Base-by-base conservation (phyloP, 2,797 vertebrate species). In the Sternotherus odoratus region DNA sequence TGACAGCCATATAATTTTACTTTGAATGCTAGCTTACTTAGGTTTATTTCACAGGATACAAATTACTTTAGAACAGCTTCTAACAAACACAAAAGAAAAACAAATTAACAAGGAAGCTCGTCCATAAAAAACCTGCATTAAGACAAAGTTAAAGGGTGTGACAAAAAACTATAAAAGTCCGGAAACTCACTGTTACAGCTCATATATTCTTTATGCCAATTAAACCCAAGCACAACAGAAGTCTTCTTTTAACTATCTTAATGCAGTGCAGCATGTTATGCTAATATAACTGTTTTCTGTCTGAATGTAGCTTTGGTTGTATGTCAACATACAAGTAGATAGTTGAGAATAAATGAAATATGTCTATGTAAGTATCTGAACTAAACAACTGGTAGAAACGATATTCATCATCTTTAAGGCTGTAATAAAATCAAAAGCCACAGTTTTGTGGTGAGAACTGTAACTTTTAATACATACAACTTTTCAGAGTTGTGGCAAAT, bases 311-410 rank as follows among this genome's bases (percentile, higher is more conserved):
- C 36, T 39, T 8, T 69, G 72, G 74, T 5, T 48, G 54, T 87
- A 39, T 0, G 33, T 88, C 87, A 88, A 94, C 56, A 66, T 1
- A 24, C 17, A 10, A 63, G 15, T n/a, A 81, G n/a, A 91, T 75
- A 54, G 88, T 79, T 86, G 39, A 21, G 77, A 93, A 88, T 79
- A 96, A 95, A 63, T 17, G 28, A 95, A 92, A 94, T n/a, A 92
- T 28, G 77, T 85, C 85, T 91, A 60, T 43, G 33, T 63, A 49
- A 63, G 17, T 78, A 60, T 51, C 7, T 33, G 54, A 77, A 63
- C n/a, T 43, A 28, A 85, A 86, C 85, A 89, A 1, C 0, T 92
- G 90, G 94, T 85, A 93, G 79, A 51, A 28, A 60, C 26, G 54
- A 66, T 21, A 66, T 66, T 66, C 4, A 66, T 36, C 4, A 66